Evolutionary conservation across 2,113 vertebrate species (phyloP), one percentile per base, ranked within the genome.

Genomic region (Sturnus vulgaris): DNA sequence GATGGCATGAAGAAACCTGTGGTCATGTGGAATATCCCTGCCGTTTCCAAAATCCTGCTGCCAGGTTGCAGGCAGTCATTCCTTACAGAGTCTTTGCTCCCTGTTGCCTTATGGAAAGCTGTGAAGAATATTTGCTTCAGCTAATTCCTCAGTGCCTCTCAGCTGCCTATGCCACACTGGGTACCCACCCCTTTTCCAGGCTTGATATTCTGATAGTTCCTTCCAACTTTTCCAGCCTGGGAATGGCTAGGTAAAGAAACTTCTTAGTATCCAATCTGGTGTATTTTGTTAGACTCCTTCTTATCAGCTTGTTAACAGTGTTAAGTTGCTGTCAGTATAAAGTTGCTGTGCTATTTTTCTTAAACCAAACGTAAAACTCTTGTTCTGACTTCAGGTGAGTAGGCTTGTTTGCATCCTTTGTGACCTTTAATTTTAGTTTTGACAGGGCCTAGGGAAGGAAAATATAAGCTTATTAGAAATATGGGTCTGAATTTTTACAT

Each of bases 201-300:
- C 98, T 99, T 82, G 99, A 99, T 93, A 93, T 99, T 57, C 98
- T 99, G 85, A 98, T 99, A 23, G 98, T 99, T 86, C 99, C 99
- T 60, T 97, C 98, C 86, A 99, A 99, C 81, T 99, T 99, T 95
- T 98, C 99, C 91, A 99, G 99, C 92, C 98, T 99, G 68, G 99
- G 99, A 95, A 99, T 99, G 99, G 99, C 99, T 97, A 99, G 99
- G 99, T 99, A 99, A 88, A 85, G 60, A 90, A 89, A 91, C 9
- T 64, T 80, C 21, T 16, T 68, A 25, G 4, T 79, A 23, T 69
- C 18, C 53, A 7, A 16, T 69, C 10, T 76, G 23, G 39, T 55
- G 3, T 78, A 28, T 93, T 88, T 76, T 85, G 4, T 75, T 84
- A n/a, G 42, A 31, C 11, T 49, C 6, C 31, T 81, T 78, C 70